A percentile compares a stretch with the other conserved stretches of the same genome.
Evolutionary conservation across 2,888 invertebrate species (phyloP).

Genomic region (Protonemura montana): DNA sequence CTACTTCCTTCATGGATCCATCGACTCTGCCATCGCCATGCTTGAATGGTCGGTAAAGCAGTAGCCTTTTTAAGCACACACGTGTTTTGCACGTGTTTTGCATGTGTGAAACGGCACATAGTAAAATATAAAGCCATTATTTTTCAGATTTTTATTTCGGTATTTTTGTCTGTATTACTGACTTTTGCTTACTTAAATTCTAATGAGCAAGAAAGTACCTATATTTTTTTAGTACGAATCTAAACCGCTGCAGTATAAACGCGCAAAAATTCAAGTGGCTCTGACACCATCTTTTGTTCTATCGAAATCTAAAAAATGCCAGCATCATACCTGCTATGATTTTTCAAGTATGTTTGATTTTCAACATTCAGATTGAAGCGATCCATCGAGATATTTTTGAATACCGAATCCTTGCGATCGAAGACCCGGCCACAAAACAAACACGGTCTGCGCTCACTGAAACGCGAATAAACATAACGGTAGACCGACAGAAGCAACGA

Average conservation of each 20-base stretch:
- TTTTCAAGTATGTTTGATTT: neutral
- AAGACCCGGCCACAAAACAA: neutral
- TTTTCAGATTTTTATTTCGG: too few relatives aligned
- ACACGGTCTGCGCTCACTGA: neutral
- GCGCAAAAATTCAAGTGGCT: neutral
- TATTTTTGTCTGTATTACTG: too few relatives aligned
- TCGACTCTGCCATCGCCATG: neutral
- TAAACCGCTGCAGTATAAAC: too few relatives aligned
- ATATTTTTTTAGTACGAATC: too few relatives aligned
- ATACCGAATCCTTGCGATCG: neutral
- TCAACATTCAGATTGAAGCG: neutral
- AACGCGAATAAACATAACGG: neutral
- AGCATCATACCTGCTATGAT: neutral
- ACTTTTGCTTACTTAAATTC: too few relatives aligned
- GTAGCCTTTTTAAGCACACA: neutral
- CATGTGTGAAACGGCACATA: neutral
- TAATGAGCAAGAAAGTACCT: too few relatives aligned
- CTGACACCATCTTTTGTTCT: neutral
- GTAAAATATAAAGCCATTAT: neutral
- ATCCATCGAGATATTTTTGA: neutral
- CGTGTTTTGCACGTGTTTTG: neutral
- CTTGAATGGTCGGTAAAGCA: neutral
- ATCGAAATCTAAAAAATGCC: neutral
- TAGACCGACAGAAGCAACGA: neutral
- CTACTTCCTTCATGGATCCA: constrained; percentile 32